A percentile compares a stretch with the other conserved stretches of the same genome.
phyloP scores from a whole-genome alignment of 2,797 vertebrate species.

The Buceros bicornis region DNA sequence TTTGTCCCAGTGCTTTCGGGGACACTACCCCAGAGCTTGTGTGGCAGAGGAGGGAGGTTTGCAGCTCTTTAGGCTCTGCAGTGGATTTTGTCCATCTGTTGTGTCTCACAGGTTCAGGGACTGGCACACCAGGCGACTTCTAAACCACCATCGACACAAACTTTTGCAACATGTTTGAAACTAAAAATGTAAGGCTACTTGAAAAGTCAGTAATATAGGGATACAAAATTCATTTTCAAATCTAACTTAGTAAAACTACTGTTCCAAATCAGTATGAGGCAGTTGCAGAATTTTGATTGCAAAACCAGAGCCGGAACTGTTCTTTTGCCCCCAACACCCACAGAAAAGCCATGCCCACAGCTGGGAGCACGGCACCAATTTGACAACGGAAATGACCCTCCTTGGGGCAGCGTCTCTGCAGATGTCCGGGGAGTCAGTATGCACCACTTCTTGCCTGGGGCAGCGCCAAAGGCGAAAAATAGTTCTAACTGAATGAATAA shows the following conservation, averaged over 20 bases:
- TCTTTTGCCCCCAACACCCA: background rate
- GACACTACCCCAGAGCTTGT: background rate
- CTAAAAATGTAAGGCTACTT: background rate
- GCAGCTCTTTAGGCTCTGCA: background rate
- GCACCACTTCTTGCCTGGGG: background rate
- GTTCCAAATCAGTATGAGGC: background rate
- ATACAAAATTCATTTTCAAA: background rate
- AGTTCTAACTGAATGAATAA: background rate
- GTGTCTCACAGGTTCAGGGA: background rate
- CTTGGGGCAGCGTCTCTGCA: background rate
- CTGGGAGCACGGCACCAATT: background rate
- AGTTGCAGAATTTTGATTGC: background rate
- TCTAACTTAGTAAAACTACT: background rate
- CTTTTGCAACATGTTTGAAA: background rate
- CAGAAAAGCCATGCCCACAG: background rate
- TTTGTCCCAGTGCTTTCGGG: background rate
- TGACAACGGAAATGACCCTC: background rate
- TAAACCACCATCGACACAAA: background rate
- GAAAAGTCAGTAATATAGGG: background rate
- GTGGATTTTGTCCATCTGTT: background rate
- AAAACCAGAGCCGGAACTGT: background rate
- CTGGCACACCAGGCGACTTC: background rate
- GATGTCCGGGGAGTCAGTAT: rapidly evolving
- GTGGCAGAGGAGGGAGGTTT: background rate
- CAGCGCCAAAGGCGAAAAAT: background rate